A percentile compares a stretch with the other conserved stretches of the same genome.
These are phyloP conservation scores for Vicugna pacos DNA, from an alignment of 2,113 vertebrate genomes.

Conservation along the genomic window DNA sequence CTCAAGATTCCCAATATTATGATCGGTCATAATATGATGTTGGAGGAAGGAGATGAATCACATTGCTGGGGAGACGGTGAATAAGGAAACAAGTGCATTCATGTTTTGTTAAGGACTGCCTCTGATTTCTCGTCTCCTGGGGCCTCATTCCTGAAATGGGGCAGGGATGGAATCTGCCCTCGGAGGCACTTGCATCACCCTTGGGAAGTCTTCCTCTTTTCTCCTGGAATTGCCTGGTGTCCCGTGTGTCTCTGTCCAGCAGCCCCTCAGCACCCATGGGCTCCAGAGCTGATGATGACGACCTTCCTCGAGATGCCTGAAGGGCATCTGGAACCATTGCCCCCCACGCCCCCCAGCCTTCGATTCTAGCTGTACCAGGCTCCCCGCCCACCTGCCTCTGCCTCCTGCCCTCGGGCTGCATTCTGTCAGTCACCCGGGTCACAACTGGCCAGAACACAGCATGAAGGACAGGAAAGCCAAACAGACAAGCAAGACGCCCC, in stretches of 20 bases:
- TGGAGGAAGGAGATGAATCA: not conserved
- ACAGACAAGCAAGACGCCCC: no score
- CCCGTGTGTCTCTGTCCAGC: not conserved
- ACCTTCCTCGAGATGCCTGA: not conserved
- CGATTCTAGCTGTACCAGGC: rapidly evolving
- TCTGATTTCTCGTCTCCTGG: no score
- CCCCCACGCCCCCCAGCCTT: not conserved
- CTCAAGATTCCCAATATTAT: not conserved
- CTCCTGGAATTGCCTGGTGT: not conserved
- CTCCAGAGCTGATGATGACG: not conserved
- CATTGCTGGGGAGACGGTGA: not conserved
- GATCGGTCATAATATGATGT: no score
- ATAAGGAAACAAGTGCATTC: not conserved
- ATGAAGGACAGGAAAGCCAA: not conserved
- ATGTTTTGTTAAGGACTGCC: not conserved
- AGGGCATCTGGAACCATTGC: not conserved
- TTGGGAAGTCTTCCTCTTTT: not conserved
- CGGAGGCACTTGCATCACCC: not conserved
- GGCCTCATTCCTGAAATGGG: not conserved
- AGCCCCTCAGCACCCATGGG: no score
- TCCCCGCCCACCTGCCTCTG: not conserved
- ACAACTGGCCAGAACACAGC: not conserved
- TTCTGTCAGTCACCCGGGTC: not conserved
- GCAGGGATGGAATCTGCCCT: not conserved
- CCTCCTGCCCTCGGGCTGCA: not conserved